Conservation (phyloP, 2,888 invertebrate genomes). For the Sinodicranocentrus sp. region DNA sequence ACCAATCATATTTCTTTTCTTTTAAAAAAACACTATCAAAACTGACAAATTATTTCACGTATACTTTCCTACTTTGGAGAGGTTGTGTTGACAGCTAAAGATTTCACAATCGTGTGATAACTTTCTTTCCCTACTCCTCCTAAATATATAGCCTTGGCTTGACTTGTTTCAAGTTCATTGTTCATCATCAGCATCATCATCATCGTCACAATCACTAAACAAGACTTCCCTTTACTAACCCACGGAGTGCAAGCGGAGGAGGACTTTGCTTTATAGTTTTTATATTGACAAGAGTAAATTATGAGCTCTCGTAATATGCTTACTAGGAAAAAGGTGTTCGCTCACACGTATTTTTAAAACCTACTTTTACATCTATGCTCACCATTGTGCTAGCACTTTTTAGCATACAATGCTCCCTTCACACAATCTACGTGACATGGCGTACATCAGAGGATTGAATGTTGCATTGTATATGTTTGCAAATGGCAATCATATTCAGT, state of each 20-base stretch:
- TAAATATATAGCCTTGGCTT: constrained; percentile 64
- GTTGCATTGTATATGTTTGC: not conserved
- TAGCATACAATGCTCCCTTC: too few relatives aligned
- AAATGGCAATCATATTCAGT: constrained; percentile 8
- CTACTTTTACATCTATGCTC: not conserved
- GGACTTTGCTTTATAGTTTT: too few relatives aligned
- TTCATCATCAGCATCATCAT: constrained; percentile 30
- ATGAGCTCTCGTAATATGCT: too few relatives aligned
- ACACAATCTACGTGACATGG: too few relatives aligned
- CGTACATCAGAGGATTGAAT: too few relatives aligned
- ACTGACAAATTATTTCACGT: not conserved
- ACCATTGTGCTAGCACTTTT: constrained; percentile 1
- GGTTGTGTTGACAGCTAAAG: constrained; percentile 37
- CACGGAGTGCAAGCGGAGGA: too few relatives aligned
- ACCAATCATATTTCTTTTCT: constrained; percentile 41
- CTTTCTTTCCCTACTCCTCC: constrained; percentile 39
- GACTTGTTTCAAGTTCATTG: constrained; percentile 65
- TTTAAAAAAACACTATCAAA: not conserved
- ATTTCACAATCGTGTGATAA: constrained; percentile 52
- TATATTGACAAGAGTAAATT: too few relatives aligned
- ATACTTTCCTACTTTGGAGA: not conserved
- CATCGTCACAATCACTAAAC: not conserved
- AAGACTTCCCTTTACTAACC: not conserved
- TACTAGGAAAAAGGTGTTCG: not conserved
- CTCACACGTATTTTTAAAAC: constrained; percentile 19